Evolutionary conservation across 2,888 invertebrate species (phyloP), one percentile per base, ranked within the genome.

Genomic region (Bombylius major): DNA sequence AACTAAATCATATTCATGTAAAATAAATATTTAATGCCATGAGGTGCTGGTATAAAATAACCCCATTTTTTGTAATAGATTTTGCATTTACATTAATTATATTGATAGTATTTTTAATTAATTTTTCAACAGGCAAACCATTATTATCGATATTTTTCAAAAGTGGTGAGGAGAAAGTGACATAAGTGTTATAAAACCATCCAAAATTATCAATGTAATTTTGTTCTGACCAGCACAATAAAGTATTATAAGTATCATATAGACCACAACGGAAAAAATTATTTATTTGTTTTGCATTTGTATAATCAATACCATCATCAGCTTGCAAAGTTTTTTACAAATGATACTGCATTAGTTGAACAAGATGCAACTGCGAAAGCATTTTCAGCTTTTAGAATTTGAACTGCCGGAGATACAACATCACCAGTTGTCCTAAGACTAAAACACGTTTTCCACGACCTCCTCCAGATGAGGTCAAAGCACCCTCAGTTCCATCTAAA

Each of bases 381-480:
- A 51, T 84, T 84, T 79, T 87, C 87, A 6, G 83, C 79, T 68
- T 83, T 86, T 56, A 95, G 77, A 64, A 94, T 78, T 77, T 94
- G 96, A 66, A 94, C 80, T 55, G 93, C 91, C 61, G 87, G 77
- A 54, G 86, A 86, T 47, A 96, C 97, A 55, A 95, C 91, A 50
- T 95, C 94, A 47, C 97, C 97, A 39, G 95, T 85, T 50, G 86
- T 5, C 95, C 97, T 61, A 94, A 77, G 60, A 97, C 81, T 60
- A 97, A 78, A 54, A 89, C 82, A 66, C 83, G 79, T 60, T 76
- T 79, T 58, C 80, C 78, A 33, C 60, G 67, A 32, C 61, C 76
- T 60, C 65, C 66, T 0, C 67, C 68, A 5, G 56, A 48, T 42
- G 11, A 11, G 14, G 50, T 47, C 57, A 63, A 31, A 57, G 73